Evolutionary conservation across 1,140 invertebrate species (phyloP), one percentile per base, ranked within the genome.

Genomic region (Drosophila eugracilis): DNA sequence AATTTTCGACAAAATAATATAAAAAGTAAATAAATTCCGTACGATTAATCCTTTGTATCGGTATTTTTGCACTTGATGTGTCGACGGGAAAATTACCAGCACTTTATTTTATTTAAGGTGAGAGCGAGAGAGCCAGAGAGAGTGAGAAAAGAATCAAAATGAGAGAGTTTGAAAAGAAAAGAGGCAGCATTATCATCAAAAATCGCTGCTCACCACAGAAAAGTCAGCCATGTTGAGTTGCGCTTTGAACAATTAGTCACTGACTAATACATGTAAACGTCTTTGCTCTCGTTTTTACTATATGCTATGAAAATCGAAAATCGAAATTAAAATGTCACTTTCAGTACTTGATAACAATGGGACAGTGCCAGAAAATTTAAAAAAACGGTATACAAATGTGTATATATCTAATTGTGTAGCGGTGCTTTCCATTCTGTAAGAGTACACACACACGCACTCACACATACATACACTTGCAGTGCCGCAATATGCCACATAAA

Each of bases 151-250:
- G 36, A 17, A 37, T 14, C 7, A 28, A 60, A 30, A 60, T n/a
- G 39, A 44, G n/a, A 34, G 15, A 24, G 17, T 39, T 30, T 17
- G 52, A 22, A 55, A 71, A 48, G 34, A 41, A 71, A 71, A 70
- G 39, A 70, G 50, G 21, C 30, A 70, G 63, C 39, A 30, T 36
- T 53, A 67, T 53, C 34, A 30, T 12, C 37, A 28, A 37, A 37
- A 37, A 69, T 58, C 52, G 54, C 55, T 59, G 77, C 53, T 67
- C 75, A 84, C 80, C 80, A 85, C 80, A 75, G 75, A 57, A 71
- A 58, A 79, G 79, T 85, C 79, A 84, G 79, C 79, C 79, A 84
- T 84, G 79, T 84, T 84, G 79, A 84, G 79, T 84, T 84, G 79
- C 76, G 79, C 79, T 84, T 73, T 78, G 71, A 79, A 84, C 71